Evolutionary conservation across 1,140 invertebrate genomes (phyloP).

Genomic region (Manduca sexta): DNA sequence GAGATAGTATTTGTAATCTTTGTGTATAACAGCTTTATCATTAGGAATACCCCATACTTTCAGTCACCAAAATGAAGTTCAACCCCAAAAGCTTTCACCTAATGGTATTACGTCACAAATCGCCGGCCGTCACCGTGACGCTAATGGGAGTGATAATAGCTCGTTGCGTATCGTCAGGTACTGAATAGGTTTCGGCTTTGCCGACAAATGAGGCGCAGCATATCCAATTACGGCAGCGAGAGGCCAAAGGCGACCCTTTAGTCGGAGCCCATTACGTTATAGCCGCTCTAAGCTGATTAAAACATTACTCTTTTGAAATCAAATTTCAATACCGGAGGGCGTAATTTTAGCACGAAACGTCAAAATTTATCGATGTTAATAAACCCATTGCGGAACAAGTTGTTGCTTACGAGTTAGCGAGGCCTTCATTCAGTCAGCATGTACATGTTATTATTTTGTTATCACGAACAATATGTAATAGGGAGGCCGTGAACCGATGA

Average conservation of each 20-base stretch:
- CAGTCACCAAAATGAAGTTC: no score
- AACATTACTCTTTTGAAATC: constrained; percentile 26
- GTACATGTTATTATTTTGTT: constrained; percentile 16
- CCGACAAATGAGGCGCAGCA: constrained; percentile 38
- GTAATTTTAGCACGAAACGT: not conserved
- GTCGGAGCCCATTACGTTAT: constrained; percentile 27
- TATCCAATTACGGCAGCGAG: constrained; percentile 51
- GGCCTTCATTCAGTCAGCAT: no score
- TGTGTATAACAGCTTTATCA: no score
- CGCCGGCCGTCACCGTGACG: constrained; percentile 6
- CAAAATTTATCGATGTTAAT: no score
- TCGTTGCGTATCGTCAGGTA: constrained; percentile 28
- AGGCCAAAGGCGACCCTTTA: constrained; percentile 13
- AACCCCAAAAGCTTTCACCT: no score
- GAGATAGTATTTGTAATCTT: not conserved
- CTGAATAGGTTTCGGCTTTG: constrained; percentile 44
- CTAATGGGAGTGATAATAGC: constrained; percentile 20
- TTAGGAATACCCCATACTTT: not conserved
- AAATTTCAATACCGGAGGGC: not conserved
- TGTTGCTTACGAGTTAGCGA: no score
- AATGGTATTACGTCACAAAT: constrained; percentile 9
- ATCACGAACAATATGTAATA: constrained; percentile 22
- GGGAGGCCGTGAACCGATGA: constrained; percentile 27
- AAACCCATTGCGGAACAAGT: no score
- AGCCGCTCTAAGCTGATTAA: constrained; percentile 47